A percentile compares a stretch with the other conserved stretches of the same genome.
Conservation (phyloP, 2,797 vertebrate genomes). For the Peromyscus eremicus region DNA sequence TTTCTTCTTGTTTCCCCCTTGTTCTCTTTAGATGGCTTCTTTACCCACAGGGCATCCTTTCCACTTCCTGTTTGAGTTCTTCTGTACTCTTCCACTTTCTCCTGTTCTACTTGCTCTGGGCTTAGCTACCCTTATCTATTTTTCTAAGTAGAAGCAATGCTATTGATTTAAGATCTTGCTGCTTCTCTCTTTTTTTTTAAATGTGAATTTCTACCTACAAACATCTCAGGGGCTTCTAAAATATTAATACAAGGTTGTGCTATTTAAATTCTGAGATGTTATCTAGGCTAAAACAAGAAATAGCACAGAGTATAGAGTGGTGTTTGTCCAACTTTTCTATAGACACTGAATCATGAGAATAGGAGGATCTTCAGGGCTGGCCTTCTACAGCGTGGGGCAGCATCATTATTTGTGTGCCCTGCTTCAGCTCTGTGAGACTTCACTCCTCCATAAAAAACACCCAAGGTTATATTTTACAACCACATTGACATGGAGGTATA, state of each 20-base stretch:
- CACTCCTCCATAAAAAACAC: background rate
- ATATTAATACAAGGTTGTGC: slow-evolving; percentile 44
- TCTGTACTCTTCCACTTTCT: background rate
- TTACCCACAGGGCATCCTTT: background rate
- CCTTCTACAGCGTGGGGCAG: background rate
- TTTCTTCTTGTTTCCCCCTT: background rate
- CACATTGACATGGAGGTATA: background rate
- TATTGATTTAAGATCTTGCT: slow-evolving; percentile 54
- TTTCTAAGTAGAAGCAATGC: slow-evolving; percentile 23
- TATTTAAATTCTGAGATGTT: slow-evolving; percentile 21
- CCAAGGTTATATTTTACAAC: background rate
- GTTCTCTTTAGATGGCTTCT: background rate
- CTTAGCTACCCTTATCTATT: slow-evolving; percentile 16
- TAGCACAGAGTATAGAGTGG: background rate
- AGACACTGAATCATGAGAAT: background rate
- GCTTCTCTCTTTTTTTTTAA: background rate
- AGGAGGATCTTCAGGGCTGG: background rate
- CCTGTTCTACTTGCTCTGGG: background rate
- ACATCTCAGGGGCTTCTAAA: slow-evolving; percentile 39
- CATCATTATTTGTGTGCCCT: background rate
- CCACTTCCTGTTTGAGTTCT: background rate
- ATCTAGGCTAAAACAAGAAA: slow-evolving; percentile 10
- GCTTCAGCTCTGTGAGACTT: background rate
- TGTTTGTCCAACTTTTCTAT: background rate
- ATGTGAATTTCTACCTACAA: background rate